Evolutionary conservation across 2,797 vertebrate genomes (phyloP), one percentile per base, ranked within the genome.

Genomic region (Acomys russatus): DNA sequence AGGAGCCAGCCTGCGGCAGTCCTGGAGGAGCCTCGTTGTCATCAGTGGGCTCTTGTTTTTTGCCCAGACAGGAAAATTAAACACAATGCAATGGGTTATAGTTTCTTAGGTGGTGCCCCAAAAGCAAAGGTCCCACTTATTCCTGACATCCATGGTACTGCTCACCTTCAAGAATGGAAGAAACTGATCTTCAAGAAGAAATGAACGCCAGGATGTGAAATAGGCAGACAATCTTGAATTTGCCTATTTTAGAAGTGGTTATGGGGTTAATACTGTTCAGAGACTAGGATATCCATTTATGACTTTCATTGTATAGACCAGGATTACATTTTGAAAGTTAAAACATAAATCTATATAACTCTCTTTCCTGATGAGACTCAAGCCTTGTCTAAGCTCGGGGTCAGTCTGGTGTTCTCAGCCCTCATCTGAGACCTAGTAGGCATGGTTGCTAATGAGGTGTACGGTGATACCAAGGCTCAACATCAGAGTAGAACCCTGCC

Each of bases 201-300:
- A 94, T 82, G 87, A 97, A 95, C 93, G 98, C 96, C 89, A 94
- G 83, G 96, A 95, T 63, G 91, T 87, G 95, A 94, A 97, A 96
- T 3, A 82, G 94, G 97, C 97, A 96, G 95, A 95, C 88, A 80
- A 90, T 96, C 88, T 96, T 95, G 94, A 97, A 96, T 92, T 79
- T 98, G 97, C 95, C 96, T 97, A 96, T 97, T 96, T 96, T 95
- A 97, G 96, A 98, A 12, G 96, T 84, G 87, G 94, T 97, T 97
- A 97, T 90, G 86, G 88, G 68, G 61, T 0, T 97, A 98, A 98
- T 91, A 98, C 97, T 98, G 97, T 94, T 97, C 97, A 96, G 92
- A 94, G 94, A 96, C 0, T 59, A 63, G n/a, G 92, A 95, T 94
- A 76, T 97, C 94, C 92, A 85, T 49, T 97, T 96, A 85, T n/a